These are phyloP conservation scores for Autographa gamma DNA, from an alignment of 2,888 invertebrate species.

Conservation along the genomic window DNA sequence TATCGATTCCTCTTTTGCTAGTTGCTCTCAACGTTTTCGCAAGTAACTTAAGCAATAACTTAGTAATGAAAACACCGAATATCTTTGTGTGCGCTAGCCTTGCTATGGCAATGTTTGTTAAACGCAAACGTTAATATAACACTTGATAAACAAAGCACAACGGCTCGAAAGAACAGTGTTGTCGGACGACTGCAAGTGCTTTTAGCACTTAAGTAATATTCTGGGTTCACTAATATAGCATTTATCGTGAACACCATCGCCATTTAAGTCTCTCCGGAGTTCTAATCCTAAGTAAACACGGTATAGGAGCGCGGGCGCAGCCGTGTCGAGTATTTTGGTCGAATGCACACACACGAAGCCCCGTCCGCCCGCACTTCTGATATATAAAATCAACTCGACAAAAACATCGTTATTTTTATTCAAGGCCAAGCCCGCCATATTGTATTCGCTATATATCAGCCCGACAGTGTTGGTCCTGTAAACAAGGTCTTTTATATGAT, in stretches of 20 bases:
- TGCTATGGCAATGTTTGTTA: conserved; percentile 68
- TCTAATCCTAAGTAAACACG: conserved; percentile 51
- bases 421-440: conserved; percentile 84
- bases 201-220: conserved; percentile 74
- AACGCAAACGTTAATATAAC: conserved; percentile 72
- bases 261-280: conserved; percentile 25
- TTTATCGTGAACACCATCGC: conserved; percentile 55
- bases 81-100: conserved; percentile 65
- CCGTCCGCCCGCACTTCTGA: conserved; percentile 69
- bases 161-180: conserved; percentile 52
- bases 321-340: conserved; percentile 57
- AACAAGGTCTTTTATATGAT: conserved; percentile 74
- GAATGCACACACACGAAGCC: conserved; percentile 56
- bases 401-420: conserved; percentile 87
- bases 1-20: not conserved
- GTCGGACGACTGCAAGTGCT: conserved; percentile 66
- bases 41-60: conserved; percentile 10
- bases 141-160: conserved; percentile 64
- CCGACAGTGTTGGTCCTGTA: conserved; percentile 75
- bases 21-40: conserved; percentile 27
- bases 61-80: conserved; percentile 44
- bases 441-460: conserved; percentile 78
- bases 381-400: conserved; percentile 83
- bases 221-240: conserved; percentile 49
- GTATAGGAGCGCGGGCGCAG: conserved; percentile 47